Conservation (phyloP, 1,140 invertebrate species). For the Drosophila teissieri region DNA sequence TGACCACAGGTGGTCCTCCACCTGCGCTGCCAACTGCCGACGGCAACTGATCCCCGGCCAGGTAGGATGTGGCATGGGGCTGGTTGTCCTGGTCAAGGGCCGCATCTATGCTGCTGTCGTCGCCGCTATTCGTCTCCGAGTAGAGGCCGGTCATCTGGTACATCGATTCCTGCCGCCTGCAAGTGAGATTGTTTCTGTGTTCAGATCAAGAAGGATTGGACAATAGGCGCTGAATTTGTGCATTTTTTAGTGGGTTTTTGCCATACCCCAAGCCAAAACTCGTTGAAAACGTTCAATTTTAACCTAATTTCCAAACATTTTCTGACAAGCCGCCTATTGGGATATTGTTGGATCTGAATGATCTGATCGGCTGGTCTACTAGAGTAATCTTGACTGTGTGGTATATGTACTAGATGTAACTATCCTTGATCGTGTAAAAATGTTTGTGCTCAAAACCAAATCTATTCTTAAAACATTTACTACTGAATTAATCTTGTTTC, state of each 20-base stretch:
- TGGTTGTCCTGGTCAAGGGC: slow-evolving; percentile 44
- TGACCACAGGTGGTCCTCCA: slow-evolving; percentile 25
- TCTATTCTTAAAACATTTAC: not conserved
- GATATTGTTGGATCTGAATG: slow-evolving; percentile 6
- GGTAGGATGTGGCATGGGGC: slow-evolving; percentile 8
- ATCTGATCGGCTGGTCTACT: not conserved
- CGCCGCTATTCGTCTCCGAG: slow-evolving; percentile 88
- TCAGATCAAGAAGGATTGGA: slow-evolving; percentile 26
- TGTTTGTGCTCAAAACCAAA: not conserved
- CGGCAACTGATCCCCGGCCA: slow-evolving; percentile 13
- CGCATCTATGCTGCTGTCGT: slow-evolving; percentile 85
- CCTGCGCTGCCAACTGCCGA: slow-evolving; percentile 3
- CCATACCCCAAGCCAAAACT: slow-evolving; percentile 24
- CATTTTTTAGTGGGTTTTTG: slow-evolving; percentile 33
- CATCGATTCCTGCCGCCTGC: slow-evolving; percentile 92
- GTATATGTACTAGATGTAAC: no score
- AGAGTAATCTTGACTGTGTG: not conserved
- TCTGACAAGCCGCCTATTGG: slow-evolving; percentile 11
- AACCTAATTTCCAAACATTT: slow-evolving; percentile 2
- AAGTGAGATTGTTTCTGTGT: slow-evolving; percentile 36
- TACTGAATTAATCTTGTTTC: no score
- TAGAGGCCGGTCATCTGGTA: slow-evolving; percentile 94
- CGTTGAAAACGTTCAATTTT: slow-evolving; percentile 19
- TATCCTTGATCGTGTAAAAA: not conserved
- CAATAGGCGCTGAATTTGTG: slow-evolving; percentile 17